A percentile compares a stretch with the other conserved stretches of the same genome.
Conservation (phyloP, 2,113 vertebrate species). For the Lanius collurio region DNA sequence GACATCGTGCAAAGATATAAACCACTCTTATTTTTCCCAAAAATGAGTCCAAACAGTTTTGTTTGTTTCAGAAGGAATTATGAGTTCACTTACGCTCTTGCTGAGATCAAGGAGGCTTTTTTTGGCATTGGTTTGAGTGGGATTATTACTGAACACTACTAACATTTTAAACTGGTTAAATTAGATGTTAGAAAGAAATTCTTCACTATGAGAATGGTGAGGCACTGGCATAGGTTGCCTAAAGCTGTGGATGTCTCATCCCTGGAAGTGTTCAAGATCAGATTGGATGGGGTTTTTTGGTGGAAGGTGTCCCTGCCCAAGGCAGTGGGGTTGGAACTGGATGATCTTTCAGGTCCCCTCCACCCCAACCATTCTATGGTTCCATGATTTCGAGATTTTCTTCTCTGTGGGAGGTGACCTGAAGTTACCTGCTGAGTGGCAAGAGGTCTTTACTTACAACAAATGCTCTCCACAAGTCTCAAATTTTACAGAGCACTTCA, state of each 20-base stretch:
- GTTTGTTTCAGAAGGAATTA: slow-evolving; percentile 29
- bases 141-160: background rate
- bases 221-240: background rate
- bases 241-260: background rate
- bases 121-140: background rate
- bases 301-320: background rate
- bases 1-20: background rate
- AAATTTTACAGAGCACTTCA: background rate
- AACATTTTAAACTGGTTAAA: background rate
- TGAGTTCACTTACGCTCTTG: background rate
- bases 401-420: background rate
- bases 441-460: background rate
- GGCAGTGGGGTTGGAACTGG: background rate
- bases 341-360: background rate
- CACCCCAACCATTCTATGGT: background rate
- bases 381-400: background rate
- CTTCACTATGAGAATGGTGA: background rate
- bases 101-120: slow-evolving; percentile 25
- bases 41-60: background rate
- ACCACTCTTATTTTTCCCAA: background rate
- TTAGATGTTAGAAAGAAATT: background rate
- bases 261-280: background rate
- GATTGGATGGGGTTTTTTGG: background rate
- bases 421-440: background rate
- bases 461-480: background rate